A percentile compares a stretch with the other conserved stretches of the same genome.
Evolutionary conservation across 53 echinoderm and acorn worm species (phyloP).

Genomic region (Arbacia lixula): DNA sequence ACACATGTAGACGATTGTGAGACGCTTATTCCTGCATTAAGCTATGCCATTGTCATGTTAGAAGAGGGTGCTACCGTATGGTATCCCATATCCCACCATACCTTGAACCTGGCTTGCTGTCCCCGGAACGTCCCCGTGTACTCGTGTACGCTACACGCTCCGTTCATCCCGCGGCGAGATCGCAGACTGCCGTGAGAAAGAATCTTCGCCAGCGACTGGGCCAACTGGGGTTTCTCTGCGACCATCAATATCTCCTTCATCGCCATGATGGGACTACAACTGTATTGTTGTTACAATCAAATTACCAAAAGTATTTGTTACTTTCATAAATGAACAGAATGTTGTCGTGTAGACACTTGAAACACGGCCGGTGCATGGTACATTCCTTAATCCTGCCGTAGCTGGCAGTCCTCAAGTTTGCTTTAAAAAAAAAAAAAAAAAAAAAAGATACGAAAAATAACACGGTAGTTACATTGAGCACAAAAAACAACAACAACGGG

Average conservation of each 20-base stretch:
- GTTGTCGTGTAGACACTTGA: too few species aligned
- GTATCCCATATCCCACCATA: conserved; percentile 11
- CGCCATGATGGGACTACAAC: neutral
- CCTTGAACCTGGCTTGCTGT: conserved; percentile 89
- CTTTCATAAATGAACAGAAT: neutral
- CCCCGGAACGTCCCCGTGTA: conserved; percentile 86
- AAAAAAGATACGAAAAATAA: too few species aligned
- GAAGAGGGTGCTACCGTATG: too few species aligned
- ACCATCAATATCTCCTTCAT: conserved; percentile 97
- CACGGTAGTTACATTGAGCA: too few species aligned
- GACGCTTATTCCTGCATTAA: too few species aligned
- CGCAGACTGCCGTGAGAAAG: conserved; percentile 84
- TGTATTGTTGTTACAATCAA: neutral
- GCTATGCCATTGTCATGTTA: too few species aligned
- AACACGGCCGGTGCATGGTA: too few species aligned
- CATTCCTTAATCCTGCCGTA: too few species aligned
- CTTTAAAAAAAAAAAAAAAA: too few species aligned
- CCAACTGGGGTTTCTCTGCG: conserved; percentile 96
- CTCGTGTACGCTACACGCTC: conserved; percentile 94
- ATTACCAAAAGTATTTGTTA: neutral
- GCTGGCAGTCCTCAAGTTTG: too few species aligned
- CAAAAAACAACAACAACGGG: too few species aligned
- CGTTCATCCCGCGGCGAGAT: conserved; percentile 87
- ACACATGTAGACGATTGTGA: too few species aligned
- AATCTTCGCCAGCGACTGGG: conserved; percentile 95